Base-by-base conservation (phyloP, 2,888 invertebrate species). In the Idaea aversata region DNA sequence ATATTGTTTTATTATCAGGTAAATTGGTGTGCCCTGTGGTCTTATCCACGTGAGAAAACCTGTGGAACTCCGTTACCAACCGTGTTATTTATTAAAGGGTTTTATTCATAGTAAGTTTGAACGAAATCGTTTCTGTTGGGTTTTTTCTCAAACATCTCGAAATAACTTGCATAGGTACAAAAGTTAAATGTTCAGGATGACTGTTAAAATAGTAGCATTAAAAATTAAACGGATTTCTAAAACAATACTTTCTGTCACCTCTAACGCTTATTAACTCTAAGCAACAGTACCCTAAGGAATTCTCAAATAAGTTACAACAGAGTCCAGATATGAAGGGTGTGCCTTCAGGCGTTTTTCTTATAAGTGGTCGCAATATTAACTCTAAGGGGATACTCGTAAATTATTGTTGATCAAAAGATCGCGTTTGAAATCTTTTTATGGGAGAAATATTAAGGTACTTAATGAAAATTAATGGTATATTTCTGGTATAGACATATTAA, bases 271-370 rank as follows among this genome's bases (percentile, higher is more conserved):
- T 4, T 7, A 47, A 47, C 47, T 47, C 47, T 36, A 7, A 47
- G 13, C 10, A 47, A 5, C 47, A 47, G 47, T 47, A 47, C 47
- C 47, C 47, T 47, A 47, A 47, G 47, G 47, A 47, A 47, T 47
- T 47, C 47, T 13, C 47, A 47, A 47, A 47, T 47, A 47, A 47
- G 47, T 47, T 47, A 47, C 47, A 47, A 47, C 47, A 47, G 13
- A 13, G 47, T 47, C 47, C 47, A 47, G 47, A 47, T 47, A 47
- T 47, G 47, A 47, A 47, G 47, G 47, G 47, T 6, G 47, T 47
- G 47, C 47, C 47, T 47, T 47, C 47, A 47, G 47, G 47, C 47
- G 47, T 47, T 47, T 47, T 47, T 47, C 47, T 47, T 47, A 47
- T 47, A 47, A 47, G 47, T 47, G 10, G 47, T 47, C 47, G 47